Evolutionary conservation across 2,888 invertebrate genomes (phyloP).

Genomic region (Pseudococcus viburni): DNA sequence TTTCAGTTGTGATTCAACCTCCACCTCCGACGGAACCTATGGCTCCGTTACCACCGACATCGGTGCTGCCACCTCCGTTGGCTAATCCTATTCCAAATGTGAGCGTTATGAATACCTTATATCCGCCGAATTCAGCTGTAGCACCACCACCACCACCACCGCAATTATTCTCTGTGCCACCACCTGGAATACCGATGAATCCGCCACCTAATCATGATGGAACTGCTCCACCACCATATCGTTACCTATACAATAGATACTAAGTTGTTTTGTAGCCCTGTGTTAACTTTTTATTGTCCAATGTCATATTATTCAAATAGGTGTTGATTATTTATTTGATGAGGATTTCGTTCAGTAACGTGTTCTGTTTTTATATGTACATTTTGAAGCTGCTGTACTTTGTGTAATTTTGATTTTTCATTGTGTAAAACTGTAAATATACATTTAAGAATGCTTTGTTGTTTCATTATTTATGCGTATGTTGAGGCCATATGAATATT

Average conservation of each 20-base stretch:
- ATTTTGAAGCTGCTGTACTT: background rate
- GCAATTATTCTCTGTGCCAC: slow-evolving; percentile 56
- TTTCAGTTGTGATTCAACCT: slow-evolving; percentile 64
- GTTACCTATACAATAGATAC: slow-evolving; percentile 41
- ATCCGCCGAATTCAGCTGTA: slow-evolving; percentile 44
- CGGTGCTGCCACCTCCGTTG: slow-evolving; percentile 62
- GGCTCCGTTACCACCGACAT: slow-evolving; percentile 64
- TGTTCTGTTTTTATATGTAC: background rate
- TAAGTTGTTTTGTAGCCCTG: background rate
- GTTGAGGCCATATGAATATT: too few species aligned
- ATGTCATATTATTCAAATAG: background rate
- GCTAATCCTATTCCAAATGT: slow-evolving; percentile 62
- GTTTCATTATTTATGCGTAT: background rate
- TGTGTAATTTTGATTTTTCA: background rate
- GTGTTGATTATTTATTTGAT: background rate
- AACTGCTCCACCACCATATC: slow-evolving; percentile 18
- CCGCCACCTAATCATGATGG: slow-evolving; percentile 57
- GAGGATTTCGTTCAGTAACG: background rate
- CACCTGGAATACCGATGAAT: slow-evolving; percentile 65
- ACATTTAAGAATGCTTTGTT: background rate
- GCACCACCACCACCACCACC: slow-evolving; percentile 66
- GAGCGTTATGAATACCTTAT: slow-evolving; percentile 26
- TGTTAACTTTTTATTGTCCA: background rate
- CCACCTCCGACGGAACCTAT: slow-evolving; percentile 66
- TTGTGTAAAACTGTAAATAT: slow-evolving; percentile 5